phyloP scores from a whole-genome alignment of 2,888 invertebrate genomes.

The Acanthosoma haemorrhoidale region DNA sequence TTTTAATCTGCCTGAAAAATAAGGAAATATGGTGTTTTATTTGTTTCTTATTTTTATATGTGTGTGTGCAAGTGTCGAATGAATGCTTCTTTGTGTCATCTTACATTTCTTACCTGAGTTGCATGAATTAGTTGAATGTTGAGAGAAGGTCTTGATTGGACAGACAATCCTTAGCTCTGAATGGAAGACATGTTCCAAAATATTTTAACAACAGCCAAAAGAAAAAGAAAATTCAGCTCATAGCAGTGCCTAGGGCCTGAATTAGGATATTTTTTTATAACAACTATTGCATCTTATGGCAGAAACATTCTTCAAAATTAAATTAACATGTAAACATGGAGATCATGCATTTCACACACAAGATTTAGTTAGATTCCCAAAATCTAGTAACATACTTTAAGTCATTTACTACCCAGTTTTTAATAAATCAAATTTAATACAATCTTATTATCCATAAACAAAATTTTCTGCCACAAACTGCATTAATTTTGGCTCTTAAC shows the following conservation, averaged over 20 bases:
- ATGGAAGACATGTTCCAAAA: conserved; percentile 33
- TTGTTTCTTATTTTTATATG: conserved; percentile 8
- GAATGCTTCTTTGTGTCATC: conserved; percentile 1
- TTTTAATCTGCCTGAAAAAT: not conserved
- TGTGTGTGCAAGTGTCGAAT: not conserved
- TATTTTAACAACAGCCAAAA: conserved; percentile 28
- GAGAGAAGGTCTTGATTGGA: conserved; percentile 69
- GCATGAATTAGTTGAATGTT: conserved; percentile 67
- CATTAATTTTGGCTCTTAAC: conserved; percentile 24
- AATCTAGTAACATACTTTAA: not conserved
- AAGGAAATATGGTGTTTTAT: not conserved
- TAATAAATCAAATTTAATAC: not conserved
- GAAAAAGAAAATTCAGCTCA: conserved; percentile 27
- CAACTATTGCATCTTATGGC: conserved; percentile 21
- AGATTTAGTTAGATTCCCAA: no score
- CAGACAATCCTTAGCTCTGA: conserved; percentile 72
- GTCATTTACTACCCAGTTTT: not conserved
- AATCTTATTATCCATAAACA: not conserved
- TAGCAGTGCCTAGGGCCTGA: conserved; percentile 28
- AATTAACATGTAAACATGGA: no score
- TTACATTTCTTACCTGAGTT: conserved; percentile 59
- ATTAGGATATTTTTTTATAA: not conserved
- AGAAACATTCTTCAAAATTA: no score
- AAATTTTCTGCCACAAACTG: conserved; percentile 23
- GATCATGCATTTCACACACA: no score